Conservation (phyloP, 2,888 invertebrate genomes). For the Corbicula japonica region DNA sequence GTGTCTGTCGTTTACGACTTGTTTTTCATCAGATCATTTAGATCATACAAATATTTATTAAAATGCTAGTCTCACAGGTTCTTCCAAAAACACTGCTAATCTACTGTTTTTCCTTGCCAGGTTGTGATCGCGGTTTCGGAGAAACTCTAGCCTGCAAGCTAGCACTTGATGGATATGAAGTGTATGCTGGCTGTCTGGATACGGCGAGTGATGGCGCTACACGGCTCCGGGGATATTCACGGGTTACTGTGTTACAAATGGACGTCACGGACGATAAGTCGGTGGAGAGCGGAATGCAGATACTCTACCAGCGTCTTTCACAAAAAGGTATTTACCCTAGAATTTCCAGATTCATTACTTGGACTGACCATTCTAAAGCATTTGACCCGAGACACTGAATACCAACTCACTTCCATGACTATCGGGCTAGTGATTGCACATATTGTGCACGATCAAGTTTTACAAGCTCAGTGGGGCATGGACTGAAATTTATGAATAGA, state of each 20-base stretch:
- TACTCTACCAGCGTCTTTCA: slow-evolving; percentile 45
- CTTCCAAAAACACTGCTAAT: neutral
- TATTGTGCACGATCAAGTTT: too few species aligned
- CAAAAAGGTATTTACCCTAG: slow-evolving; percentile 41
- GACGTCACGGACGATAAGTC: slow-evolving; percentile 70
- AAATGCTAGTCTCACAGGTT: neutral
- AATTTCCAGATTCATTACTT: neutral
- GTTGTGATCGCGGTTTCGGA: slow-evolving; percentile 76
- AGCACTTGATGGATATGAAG: slow-evolving; percentile 62
- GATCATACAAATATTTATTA: neutral
- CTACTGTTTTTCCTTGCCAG: slow-evolving; percentile 32
- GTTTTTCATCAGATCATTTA: neutral
- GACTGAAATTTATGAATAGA: too few species aligned
- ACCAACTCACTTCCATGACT: too few species aligned
- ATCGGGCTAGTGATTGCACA: too few species aligned
- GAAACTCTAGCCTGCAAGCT: slow-evolving; percentile 64
- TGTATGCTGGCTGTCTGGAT: slow-evolving; percentile 67
- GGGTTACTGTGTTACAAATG: slow-evolving; percentile 68
- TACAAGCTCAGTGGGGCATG: too few species aligned
- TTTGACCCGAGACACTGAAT: too few species aligned
- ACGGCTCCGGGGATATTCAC: slow-evolving; percentile 49
- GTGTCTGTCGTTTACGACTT: neutral
- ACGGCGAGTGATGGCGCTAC: slow-evolving; percentile 66
- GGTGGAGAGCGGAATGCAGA: slow-evolving; percentile 48
- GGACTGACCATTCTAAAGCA: too few species aligned